Percentiles rank a stretch among this genome's conserved stretches.
Conservation (phyloP, 2,888 invertebrate species). For the Branchellion lobata region DNA sequence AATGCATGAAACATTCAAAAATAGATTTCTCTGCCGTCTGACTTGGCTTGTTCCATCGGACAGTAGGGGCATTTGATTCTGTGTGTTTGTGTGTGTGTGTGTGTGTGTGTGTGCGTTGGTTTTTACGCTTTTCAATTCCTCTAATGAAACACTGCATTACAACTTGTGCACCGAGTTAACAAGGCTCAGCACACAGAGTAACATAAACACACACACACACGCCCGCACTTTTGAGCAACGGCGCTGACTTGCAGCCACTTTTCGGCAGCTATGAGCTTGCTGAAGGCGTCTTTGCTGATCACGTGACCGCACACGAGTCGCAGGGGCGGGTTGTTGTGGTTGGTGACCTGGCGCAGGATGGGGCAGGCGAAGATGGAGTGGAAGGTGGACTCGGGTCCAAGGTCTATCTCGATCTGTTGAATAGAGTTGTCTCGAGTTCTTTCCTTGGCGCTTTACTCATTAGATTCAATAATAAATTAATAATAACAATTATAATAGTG, state of each 20-base stretch:
- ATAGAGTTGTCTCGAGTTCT: not conserved
- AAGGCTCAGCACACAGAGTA: too few relatives aligned
- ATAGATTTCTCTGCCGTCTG: constrained; percentile 86
- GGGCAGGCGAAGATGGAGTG: constrained; percentile 99
- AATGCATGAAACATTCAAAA: constrained; percentile 64
- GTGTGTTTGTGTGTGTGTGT: too few relatives aligned
- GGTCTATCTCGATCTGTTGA: constrained; percentile 95
- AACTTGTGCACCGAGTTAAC: too few relatives aligned
- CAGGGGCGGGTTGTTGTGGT: constrained; percentile 95
- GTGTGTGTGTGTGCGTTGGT: not conserved
- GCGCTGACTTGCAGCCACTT: constrained; percentile 69
- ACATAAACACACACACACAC: too few relatives aligned
- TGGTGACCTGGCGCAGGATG: constrained; percentile 91
- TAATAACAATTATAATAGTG: not conserved
- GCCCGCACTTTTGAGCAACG: not conserved
- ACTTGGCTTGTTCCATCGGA: constrained; percentile 89
- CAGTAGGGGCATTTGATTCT: constrained; percentile 99
- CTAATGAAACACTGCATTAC: not conserved
- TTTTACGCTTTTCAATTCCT: not conserved
- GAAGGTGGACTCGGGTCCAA: constrained; percentile 84
- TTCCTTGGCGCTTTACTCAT: not conserved
- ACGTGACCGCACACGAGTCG: constrained; percentile 95
- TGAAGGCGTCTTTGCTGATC: constrained; percentile 92
- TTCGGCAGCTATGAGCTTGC: constrained; percentile 86
- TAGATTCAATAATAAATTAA: not conserved